phyloP scores from a whole-genome alignment of 2,888 invertebrate species.

The Heteromyza rotundicornis region DNA sequence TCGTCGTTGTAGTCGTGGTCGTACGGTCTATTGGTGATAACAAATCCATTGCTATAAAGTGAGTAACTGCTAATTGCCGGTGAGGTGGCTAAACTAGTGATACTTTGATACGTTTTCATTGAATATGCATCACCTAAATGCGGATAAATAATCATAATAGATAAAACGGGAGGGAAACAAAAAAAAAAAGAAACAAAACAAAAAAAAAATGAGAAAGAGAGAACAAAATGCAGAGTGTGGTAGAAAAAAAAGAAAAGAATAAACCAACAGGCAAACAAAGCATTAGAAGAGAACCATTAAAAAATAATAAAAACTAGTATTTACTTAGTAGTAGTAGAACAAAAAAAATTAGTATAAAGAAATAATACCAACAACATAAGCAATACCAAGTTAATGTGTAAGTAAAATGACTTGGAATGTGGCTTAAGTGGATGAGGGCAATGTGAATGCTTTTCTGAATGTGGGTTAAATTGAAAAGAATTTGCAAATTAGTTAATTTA shows the following conservation, averaged over 20 bases:
- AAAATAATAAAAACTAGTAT: too few relatives aligned
- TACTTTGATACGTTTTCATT: slow-evolving; percentile 63
- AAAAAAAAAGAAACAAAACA: not conserved
- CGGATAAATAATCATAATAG: slow-evolving; percentile 5
- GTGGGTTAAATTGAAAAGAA: too few relatives aligned
- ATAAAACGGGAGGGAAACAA: not conserved
- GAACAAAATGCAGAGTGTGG: slow-evolving; percentile 8
- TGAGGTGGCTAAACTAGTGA: slow-evolving; percentile 63
- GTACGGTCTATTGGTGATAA: slow-evolving; percentile 30
- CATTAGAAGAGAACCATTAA: too few relatives aligned
- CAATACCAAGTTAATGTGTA: too few relatives aligned
- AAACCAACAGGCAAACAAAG: too few relatives aligned
- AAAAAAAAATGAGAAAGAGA: slow-evolving; percentile 4
- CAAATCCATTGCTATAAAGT: slow-evolving; percentile 59
- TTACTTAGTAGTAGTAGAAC: too few relatives aligned
- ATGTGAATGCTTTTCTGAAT: too few relatives aligned
- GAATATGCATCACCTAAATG: slow-evolving; percentile 61
- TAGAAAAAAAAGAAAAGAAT: slow-evolving; percentile 1
- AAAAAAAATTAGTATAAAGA: too few relatives aligned
- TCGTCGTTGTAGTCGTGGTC: slow-evolving; percentile 34
- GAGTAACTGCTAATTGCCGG: slow-evolving; percentile 61
- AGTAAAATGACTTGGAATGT: too few relatives aligned
- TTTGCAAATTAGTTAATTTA: too few relatives aligned
- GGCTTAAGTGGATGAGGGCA: too few relatives aligned
- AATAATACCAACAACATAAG: too few relatives aligned